Evolutionary conservation across 2,113 vertebrate species (phyloP).

Genomic region (Lethenteron reissneri): DNA sequence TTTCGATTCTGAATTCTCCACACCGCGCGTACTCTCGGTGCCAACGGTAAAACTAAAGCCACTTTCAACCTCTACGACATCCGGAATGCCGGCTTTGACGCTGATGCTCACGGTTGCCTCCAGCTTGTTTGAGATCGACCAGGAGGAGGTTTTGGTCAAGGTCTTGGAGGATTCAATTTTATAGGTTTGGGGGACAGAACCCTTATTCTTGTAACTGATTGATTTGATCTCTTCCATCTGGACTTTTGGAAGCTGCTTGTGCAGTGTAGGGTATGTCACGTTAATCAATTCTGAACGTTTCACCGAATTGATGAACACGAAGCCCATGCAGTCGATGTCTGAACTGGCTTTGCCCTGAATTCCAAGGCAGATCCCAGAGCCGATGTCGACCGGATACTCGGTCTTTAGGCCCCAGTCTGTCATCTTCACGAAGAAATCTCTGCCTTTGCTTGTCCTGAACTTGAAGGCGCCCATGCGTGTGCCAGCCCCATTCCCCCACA

Average conservation of each 20-base stretch:
- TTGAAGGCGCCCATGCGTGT: conserved; percentile 14
- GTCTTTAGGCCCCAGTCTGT: conserved; percentile 11
- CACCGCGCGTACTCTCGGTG: too few relatives aligned
- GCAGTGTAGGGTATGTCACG: conserved; percentile 13
- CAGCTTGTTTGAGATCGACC: conserved; percentile 8
- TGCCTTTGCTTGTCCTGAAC: conserved; percentile 10
- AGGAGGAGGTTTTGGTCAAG: conserved; percentile 11
- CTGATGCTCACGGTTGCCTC: neutral
- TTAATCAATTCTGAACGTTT: conserved; percentile 8
- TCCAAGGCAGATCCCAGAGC: conserved; percentile 15
- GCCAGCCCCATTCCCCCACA: conserved; percentile 14
- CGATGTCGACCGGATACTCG: conserved; percentile 11
- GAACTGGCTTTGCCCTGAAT: neutral
- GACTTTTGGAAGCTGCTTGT: conserved; percentile 8
- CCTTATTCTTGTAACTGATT: conserved; percentile 1
- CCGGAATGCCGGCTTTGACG: conserved; percentile 12
- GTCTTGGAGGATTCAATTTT: conserved; percentile 9
- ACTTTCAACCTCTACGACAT: neutral
- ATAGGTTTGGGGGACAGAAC: neutral
- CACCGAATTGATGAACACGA: conserved; percentile 13
- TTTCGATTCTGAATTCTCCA: too few relatives aligned
- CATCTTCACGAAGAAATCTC: conserved; percentile 12
- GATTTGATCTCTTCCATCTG: conserved; percentile 11
- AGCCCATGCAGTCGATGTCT: conserved; percentile 11
- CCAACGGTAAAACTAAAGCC: too few relatives aligned